Conservation (phyloP, 2,113 vertebrate species). For the Rhinoptilus africanus region DNA sequence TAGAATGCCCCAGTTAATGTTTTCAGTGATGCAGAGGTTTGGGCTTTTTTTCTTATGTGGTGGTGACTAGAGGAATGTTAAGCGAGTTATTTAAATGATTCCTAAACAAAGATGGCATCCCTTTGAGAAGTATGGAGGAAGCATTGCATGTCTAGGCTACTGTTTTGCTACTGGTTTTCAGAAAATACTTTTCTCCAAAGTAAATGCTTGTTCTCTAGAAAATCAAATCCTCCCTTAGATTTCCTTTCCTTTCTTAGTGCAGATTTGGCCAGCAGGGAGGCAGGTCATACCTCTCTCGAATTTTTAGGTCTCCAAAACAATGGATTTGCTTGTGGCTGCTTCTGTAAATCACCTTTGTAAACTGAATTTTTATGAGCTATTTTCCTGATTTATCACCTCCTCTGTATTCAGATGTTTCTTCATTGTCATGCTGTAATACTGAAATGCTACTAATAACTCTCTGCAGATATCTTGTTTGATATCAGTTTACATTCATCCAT, state of each 20-base stretch:
- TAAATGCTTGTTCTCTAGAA: neutral
- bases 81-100: neutral
- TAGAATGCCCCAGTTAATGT: neutral
- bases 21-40: neutral
- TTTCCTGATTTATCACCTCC: neutral
- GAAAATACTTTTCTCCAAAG: neutral
- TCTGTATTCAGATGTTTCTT: neutral
- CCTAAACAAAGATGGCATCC: neutral
- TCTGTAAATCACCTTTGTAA: constrained; percentile 5
- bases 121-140: neutral
- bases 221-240: neutral
- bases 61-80: neutral
- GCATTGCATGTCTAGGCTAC: neutral
- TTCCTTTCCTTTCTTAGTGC: neutral
- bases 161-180: neutral
- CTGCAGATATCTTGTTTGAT: neutral
- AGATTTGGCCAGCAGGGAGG: neutral
- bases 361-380: neutral
- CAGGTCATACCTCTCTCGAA: neutral
- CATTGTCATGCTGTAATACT: neutral
- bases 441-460: neutral
- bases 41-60: neutral
- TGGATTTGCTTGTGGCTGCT: neutral
- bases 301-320: neutral
- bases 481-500: neutral